phyloP scores from a whole-genome alignment of 2,113 vertebrate species.

The Ifrita kowaldi region DNA sequence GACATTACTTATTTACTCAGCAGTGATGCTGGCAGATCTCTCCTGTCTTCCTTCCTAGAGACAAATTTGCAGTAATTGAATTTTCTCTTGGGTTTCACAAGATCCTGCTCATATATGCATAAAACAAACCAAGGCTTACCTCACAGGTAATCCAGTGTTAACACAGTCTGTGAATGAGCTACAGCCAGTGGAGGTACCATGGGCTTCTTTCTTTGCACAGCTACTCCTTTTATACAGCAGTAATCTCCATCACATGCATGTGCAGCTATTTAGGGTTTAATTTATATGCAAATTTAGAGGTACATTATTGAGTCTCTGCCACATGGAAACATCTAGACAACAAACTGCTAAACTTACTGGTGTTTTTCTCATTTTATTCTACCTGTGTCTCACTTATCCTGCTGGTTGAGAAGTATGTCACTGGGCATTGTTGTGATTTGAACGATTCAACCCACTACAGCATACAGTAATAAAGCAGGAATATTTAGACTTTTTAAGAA shows the following conservation, averaged over 20 bases:
- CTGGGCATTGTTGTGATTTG: too few species aligned
- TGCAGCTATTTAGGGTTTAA: not conserved
- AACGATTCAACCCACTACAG: too few species aligned
- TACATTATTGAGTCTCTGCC: not conserved
- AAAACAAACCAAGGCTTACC: not conserved
- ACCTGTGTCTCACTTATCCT: not conserved
- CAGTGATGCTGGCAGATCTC: not conserved
- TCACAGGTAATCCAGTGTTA: not conserved
- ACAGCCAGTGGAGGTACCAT: not conserved
- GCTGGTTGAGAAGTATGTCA: not conserved
- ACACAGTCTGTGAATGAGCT: not conserved
- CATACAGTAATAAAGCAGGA: not conserved
- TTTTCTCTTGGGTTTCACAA: not conserved
- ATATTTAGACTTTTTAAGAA: not conserved
- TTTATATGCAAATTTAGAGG: not conserved
- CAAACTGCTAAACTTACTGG: not conserved
- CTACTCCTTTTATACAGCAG: not conserved
- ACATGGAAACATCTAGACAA: not conserved
- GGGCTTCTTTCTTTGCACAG: not conserved
- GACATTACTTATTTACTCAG: not conserved
- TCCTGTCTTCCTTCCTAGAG: not conserved
- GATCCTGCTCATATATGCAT: not conserved
- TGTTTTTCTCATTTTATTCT: not conserved
- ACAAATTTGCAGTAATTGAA: not conserved
- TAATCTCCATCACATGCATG: not conserved